Evolutionary conservation across 2,113 vertebrate genomes (phyloP), one percentile per base, ranked within the genome.

Genomic region (Cottus gobio): DNA sequence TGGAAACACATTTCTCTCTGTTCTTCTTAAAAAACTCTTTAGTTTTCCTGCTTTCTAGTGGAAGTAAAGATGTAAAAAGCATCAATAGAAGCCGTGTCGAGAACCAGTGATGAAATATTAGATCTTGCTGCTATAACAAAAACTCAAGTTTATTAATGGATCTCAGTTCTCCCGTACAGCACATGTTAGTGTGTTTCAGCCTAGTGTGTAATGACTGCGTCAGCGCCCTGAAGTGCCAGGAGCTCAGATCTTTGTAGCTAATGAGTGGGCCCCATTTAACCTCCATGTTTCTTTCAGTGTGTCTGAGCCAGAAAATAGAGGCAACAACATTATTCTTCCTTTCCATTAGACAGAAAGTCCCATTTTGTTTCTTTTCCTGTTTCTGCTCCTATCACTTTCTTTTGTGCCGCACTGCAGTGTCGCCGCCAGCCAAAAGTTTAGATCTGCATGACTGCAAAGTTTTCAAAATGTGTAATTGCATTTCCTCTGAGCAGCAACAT

Each of bases 211-310:
- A 48, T 66, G 65, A 71, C 62, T 73, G n/a, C 6, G n/a, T 75
- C 87, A 79, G 71, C 52, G 54, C 48, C 67, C 48, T 30, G 52
- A 50, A 56, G 50, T 7, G 64, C 68, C 67, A 20, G 36, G 15
- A 71, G 58, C 69, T 82, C 67, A 70, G 58, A 42, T 77, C 69
- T 26, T 63, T 80, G 65, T 69, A 65, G 10, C 66, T 75, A 76
- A 87, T 71, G 67, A 79, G 26, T 7, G 9, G 22, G 4, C 36
- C 46, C 20, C 69, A n/a, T 77, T 58, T 65, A 70, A 63, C 62
- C 52, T 34, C 30, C 36, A n/a, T 77, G 24, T 73, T 7, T 64
- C 67, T 76, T 39, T 54, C 7, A 46, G 37, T 26, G 46, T 52
- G 64, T 63, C 63, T 7, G 18, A 67, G 77, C 46, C 37, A 71